phyloP scores from a whole-genome alignment of 2,113 vertebrate species.

The Tachysurus vachellii region DNA sequence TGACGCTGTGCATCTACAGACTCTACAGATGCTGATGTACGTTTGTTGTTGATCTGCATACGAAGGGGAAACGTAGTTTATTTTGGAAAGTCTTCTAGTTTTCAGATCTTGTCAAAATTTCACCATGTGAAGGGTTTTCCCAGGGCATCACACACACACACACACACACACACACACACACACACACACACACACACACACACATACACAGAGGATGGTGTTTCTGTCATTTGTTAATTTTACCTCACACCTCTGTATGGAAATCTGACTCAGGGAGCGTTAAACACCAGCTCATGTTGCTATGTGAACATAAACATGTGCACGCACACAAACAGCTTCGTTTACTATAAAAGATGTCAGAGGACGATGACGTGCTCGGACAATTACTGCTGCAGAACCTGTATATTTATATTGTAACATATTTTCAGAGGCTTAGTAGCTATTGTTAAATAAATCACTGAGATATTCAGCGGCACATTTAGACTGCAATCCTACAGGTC shows the following conservation, averaged over 20 bases:
- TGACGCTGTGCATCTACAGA: not conserved
- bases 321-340: not conserved
- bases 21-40: not conserved
- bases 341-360: not conserved
- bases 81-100: slow-evolving; percentile 1
- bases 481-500: not conserved
- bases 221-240: not conserved
- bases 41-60: not conserved
- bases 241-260: not conserved
- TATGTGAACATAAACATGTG: not conserved
- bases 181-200: not conserved
- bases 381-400: not conserved
- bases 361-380: not conserved
- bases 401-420: not conserved
- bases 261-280: not conserved
- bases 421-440: not conserved
- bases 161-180: not conserved
- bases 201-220: not conserved
- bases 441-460: not conserved
- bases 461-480: not conserved
- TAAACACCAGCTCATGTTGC: not conserved
- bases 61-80: not conserved
- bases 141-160: not conserved
- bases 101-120: not conserved
- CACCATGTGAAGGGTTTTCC: slow-evolving; percentile 1